Evolutionary conservation across 1,140 invertebrate species (phyloP).

Genomic region (Nephila pilipes): DNA sequence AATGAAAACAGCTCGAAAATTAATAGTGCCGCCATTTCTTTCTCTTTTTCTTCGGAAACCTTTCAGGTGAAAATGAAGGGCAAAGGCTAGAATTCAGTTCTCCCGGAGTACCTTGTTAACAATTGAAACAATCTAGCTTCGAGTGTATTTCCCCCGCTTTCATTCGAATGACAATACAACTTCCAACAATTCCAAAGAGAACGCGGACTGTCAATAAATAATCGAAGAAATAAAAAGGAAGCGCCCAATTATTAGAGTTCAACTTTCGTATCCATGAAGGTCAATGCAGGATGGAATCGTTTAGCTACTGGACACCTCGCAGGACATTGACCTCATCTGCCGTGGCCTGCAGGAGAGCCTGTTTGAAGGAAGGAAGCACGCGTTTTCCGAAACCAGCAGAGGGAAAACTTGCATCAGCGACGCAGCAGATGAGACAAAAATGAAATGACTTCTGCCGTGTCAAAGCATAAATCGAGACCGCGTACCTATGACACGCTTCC

Average conservation of each 20-base stretch:
- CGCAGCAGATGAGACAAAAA: slow-evolving; percentile 45
- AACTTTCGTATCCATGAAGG: slow-evolving; percentile 55
- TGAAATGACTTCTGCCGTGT: slow-evolving; percentile 34
- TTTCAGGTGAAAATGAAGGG: too few relatives aligned
- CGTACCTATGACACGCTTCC: slow-evolving; percentile 2
- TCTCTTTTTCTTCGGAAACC: neutral
- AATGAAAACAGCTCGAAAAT: neutral
- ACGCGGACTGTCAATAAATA: slow-evolving; percentile 44
- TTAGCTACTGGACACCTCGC: slow-evolving; percentile 57
- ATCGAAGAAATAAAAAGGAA: slow-evolving; percentile 41
- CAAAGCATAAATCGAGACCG: slow-evolving; percentile 28
- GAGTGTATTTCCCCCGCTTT: neutral
- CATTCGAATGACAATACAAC: neutral
- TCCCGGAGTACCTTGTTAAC: neutral
- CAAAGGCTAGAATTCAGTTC: neutral
- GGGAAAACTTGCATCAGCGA: slow-evolving; percentile 44
- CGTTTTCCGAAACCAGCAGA: neutral
- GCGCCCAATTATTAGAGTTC: slow-evolving; percentile 59
- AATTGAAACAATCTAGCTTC: neutral
- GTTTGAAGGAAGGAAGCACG: slow-evolving; percentile 42
- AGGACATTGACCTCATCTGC: slow-evolving; percentile 51
- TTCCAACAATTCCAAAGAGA: neutral
- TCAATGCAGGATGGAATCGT: slow-evolving; percentile 53
- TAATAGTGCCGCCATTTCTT: neutral
- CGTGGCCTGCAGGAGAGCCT: slow-evolving; percentile 59